Evolutionary conservation across 2,888 invertebrate genomes (phyloP).

Genomic region (Watsonalla binaria): DNA sequence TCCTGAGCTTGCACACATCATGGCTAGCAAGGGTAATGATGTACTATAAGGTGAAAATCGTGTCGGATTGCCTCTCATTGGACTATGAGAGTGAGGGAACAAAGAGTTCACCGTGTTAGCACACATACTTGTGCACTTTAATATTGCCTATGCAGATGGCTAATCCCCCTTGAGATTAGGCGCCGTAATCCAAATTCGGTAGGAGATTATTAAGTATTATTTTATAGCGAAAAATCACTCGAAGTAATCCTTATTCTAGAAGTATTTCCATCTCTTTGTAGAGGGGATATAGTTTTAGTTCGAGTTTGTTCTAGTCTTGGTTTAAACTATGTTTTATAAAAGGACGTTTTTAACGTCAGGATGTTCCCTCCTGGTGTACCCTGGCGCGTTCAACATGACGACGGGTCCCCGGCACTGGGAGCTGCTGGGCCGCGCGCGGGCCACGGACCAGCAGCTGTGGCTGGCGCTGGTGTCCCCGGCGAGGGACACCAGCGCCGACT

Average conservation of each 20-base stretch:
- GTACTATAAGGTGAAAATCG: neutral
- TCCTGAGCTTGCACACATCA: constrained; percentile 89
- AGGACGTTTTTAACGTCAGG: too few species aligned
- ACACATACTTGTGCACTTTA: too few species aligned
- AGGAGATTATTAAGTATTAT: too few species aligned
- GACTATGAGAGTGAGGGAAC: too few species aligned
- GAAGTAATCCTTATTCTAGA: neutral
- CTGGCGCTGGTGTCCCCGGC: constrained; percentile 93
- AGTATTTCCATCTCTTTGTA: too few species aligned
- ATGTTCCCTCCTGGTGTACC: constrained; percentile 92
- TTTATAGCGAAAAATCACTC: neutral
- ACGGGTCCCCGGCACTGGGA: constrained; percentile 98
- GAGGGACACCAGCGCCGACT: constrained; percentile 82
- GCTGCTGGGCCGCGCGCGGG: constrained; percentile 87
- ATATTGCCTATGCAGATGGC: too few species aligned
- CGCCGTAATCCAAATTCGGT: too few species aligned
- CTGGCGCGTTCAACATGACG: constrained; percentile 97
- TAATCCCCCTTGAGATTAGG: too few species aligned
- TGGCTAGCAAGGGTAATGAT: constrained; percentile 84
- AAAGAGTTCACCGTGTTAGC: too few species aligned
- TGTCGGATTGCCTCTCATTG: neutral
- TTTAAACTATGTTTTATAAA: too few species aligned
- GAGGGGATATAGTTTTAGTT: too few species aligned
- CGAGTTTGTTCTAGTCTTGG: too few species aligned
- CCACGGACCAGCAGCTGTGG: constrained; percentile 93